Conservation (phyloP, 2,797 vertebrate species). For the Anguilla anguilla region DNA sequence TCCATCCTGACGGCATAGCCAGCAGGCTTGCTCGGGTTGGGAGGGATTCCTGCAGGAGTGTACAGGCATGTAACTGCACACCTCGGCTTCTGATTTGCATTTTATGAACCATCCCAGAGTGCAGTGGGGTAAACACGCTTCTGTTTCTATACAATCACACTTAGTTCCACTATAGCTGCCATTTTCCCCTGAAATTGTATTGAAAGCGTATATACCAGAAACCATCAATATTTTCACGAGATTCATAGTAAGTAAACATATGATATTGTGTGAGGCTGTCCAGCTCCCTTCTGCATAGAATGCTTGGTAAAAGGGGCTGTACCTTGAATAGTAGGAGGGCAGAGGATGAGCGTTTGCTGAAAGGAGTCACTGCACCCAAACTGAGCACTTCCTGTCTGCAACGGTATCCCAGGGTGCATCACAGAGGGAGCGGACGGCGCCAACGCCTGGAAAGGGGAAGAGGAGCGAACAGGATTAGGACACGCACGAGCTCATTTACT, state of each 20-base stretch:
- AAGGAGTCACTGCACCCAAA: constrained; percentile 94
- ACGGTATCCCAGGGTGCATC: constrained; percentile 90
- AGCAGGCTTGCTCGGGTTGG: constrained; percentile 83
- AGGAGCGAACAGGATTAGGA: background rate
- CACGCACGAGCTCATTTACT: background rate
- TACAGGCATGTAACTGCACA: background rate
- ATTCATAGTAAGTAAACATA: too few relatives aligned
- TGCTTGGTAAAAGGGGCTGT: constrained; percentile 33
- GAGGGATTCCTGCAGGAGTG: constrained; percentile 79
- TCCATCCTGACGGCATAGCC: constrained; percentile 92
- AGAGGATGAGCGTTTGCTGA: constrained; percentile 94
- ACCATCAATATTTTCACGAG: background rate
- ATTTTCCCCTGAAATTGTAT: background rate
- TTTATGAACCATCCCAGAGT: background rate
- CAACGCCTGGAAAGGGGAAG: constrained; percentile 75
- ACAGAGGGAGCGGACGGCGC: constrained; percentile 85
- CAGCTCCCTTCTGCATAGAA: background rate
- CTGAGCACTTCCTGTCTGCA: constrained; percentile 89
- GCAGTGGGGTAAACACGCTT: background rate
- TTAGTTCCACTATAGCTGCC: background rate
- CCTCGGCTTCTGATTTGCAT: background rate
- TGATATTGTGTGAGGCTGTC: background rate
- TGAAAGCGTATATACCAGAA: background rate
- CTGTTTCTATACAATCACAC: background rate
- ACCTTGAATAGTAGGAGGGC: constrained; percentile 94